A percentile compares a stretch with the other conserved stretches of the same genome.
phyloP scores from a whole-genome alignment of 2,113 vertebrate genomes.

The Podarcis raffonei region DNA sequence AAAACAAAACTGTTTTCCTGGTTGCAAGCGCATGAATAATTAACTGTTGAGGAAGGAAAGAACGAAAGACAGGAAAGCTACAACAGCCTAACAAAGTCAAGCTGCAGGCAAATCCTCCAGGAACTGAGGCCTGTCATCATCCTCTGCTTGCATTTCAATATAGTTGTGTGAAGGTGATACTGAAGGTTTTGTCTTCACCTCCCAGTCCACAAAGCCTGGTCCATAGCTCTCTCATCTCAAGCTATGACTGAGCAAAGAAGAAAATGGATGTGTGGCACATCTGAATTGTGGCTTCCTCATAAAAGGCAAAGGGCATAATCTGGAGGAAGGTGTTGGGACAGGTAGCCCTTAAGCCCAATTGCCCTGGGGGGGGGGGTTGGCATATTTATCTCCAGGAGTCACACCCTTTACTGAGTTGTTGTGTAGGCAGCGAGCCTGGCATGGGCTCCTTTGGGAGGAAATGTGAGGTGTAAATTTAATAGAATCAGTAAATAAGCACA shows the following conservation, averaged over 20 bases:
- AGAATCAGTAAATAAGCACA: too few species aligned
- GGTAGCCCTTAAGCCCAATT: too few species aligned
- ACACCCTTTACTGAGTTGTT: too few species aligned
- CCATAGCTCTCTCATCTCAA: not conserved
- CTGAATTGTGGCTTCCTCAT: not conserved
- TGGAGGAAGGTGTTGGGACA: not conserved
- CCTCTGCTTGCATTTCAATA: slow-evolving; percentile 39
- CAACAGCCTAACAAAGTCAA: slow-evolving; percentile 38
- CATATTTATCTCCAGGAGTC: too few species aligned
- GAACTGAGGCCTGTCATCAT: slow-evolving; percentile 26
- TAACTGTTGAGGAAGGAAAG: slow-evolving; percentile 70
- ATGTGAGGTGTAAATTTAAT: too few species aligned
- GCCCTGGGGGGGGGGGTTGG: too few species aligned
- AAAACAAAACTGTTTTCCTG: slow-evolving; percentile 70
- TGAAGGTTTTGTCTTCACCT: slow-evolving; percentile 1
- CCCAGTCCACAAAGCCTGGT: not conserved
- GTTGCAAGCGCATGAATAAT: slow-evolving; percentile 76
- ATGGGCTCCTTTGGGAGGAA: too few species aligned
- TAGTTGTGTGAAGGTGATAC: slow-evolving; percentile 34
- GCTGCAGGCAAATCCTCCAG: slow-evolving; percentile 19
- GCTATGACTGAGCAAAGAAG: not conserved
- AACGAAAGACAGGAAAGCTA: slow-evolving; percentile 55
- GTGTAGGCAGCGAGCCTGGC: too few species aligned
- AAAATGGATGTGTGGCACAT: not conserved
- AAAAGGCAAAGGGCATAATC: not conserved